Evolutionary conservation across 2,888 invertebrate genomes (phyloP).

Genomic region (Marasmarcha lunaedactyla): DNA sequence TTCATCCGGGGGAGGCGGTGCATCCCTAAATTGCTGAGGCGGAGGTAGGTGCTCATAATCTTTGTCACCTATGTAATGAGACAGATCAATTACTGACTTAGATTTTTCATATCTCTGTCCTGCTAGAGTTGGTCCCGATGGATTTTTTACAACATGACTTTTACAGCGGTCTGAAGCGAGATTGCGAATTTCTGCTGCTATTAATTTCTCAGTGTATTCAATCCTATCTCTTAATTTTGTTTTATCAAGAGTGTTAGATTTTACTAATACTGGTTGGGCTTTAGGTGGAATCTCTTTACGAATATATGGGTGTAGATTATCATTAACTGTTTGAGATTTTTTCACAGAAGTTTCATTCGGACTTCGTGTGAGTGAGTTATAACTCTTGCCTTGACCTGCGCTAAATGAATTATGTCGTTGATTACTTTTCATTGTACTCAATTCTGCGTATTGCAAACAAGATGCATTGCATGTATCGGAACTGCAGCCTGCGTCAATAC

Average conservation of each 20-base stretch:
- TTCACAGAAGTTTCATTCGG: conserved; percentile 46
- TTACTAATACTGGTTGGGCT: conserved; percentile 25
- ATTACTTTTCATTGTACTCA: conserved; percentile 34
- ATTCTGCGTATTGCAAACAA: conserved; percentile 47
- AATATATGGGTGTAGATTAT: conserved; percentile 63
- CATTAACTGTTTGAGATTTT: conserved; percentile 57
- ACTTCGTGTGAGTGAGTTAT: conserved; percentile 32
- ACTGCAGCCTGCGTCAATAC: conserved; percentile 49
- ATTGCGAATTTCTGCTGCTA: conserved; percentile 59
- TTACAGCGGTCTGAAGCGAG: conserved; percentile 52
- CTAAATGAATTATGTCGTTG: conserved; percentile 63
- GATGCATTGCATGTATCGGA: conserved; percentile 55
- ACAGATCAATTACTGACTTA: conserved; percentile 71
- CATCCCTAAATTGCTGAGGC: conserved; percentile 87
- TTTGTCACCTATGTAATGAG: conserved; percentile 65
- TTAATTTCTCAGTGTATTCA: conserved; percentile 59
- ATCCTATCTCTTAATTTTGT: conserved; percentile 54
- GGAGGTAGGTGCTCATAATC: conserved; percentile 83
- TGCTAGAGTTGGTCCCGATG: conserved; percentile 27
- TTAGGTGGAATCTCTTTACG: conserved; percentile 56
- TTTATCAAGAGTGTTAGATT: conserved; percentile 36
- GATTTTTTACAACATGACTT: conserved; percentile 36
- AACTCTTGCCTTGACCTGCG: conserved; percentile 53
- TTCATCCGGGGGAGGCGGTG: conserved; percentile 81
- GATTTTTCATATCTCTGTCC: conserved; percentile 63